Conservation (phyloP, 2,797 vertebrate species). For the Rhincodon typus region DNA sequence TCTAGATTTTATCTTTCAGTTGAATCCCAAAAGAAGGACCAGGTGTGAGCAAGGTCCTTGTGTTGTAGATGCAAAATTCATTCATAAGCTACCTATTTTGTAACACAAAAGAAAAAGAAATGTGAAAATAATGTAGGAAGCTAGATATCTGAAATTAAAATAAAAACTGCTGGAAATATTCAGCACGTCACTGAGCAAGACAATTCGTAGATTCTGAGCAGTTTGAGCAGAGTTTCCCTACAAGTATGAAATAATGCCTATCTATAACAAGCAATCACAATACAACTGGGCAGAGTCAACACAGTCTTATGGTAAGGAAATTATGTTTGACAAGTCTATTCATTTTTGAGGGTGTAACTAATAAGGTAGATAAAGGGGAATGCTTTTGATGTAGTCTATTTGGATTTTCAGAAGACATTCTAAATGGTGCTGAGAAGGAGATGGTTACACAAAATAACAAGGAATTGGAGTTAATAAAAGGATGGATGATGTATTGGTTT, state of each 20-base stretch:
- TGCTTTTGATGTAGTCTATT: background rate
- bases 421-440: background rate
- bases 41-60: background rate
- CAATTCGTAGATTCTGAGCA: background rate
- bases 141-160: background rate
- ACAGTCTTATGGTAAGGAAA: background rate
- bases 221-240: background rate
- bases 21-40: conserved; percentile 15
- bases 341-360: background rate
- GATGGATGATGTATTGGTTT: background rate
- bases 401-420: background rate
- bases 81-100: background rate
- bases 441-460: background rate
- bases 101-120: background rate
- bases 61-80: background rate
- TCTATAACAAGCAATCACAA: background rate
- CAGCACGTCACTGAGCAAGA: background rate
- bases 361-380: background rate
- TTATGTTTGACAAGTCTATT: background rate
- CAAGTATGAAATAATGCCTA: background rate
- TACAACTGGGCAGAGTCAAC: background rate
- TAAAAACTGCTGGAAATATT: background rate
- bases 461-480: background rate
- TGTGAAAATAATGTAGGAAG: background rate
- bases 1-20: conserved; percentile 10